Percentiles rank a stretch among this genome's conserved stretches.
phyloP scores from a whole-genome alignment of 2,113 vertebrate genomes.

The Thunnus thynnus region DNA sequence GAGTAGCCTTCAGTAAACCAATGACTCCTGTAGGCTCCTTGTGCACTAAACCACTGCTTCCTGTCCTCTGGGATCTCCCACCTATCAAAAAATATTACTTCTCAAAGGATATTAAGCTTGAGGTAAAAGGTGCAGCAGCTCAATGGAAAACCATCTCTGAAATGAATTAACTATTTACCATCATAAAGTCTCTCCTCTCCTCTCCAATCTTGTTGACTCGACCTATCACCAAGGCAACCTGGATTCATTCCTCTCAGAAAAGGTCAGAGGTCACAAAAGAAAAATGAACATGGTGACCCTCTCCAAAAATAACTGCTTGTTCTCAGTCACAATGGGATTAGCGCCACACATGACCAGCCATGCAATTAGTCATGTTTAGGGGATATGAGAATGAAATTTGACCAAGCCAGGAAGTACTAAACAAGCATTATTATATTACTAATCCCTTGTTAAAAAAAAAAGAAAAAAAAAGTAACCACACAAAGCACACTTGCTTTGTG shows the following conservation, averaged over 20 bases:
- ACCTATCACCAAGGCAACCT: background rate
- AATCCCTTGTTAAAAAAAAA: background rate
- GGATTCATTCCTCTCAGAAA: constrained; percentile 5
- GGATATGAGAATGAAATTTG: background rate
- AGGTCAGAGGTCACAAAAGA: constrained; percentile 43
- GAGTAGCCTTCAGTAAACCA: constrained; percentile 67
- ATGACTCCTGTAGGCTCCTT: constrained; percentile 44
- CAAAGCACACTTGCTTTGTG: background rate
- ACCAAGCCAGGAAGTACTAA: background rate
- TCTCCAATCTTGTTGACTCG: background rate
- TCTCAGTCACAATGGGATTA: constrained; percentile 11
- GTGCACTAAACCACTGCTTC: constrained; percentile 38
- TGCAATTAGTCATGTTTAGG: background rate
- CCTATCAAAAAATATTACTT: background rate
- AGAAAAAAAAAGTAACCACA: background rate
- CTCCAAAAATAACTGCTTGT: constrained; percentile 21
- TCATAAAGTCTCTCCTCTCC: background rate
- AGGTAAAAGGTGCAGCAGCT: background rate
- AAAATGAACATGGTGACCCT: constrained; percentile 17
- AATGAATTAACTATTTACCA: background rate
- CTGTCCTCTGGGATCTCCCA: constrained; percentile 12
- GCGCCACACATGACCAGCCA: constrained; percentile 1
- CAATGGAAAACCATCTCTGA: background rate
- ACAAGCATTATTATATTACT: background rate
- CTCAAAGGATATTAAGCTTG: background rate